Base-by-base conservation (phyloP, 2,888 invertebrate genomes). In the Kryphioiulus occultus region DNA sequence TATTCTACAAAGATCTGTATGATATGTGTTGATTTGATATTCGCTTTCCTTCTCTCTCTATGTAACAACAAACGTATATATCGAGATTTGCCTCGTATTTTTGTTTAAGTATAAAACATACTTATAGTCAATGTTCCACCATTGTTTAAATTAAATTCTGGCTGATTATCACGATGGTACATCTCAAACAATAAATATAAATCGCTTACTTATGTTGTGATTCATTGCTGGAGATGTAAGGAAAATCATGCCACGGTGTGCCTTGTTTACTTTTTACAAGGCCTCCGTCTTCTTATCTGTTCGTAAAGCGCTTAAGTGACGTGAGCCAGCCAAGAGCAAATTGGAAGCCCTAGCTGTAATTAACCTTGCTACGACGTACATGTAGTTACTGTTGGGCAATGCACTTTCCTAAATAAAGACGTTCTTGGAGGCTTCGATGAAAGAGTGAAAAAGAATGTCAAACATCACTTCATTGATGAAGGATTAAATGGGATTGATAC, bases 401-500 rank as follows among this genome's bases (percentile, higher is more conserved):
- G 26, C 26, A 10, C 68, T 68, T 53, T 53, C 53, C 53, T n/a
- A 53, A 68, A 68, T 68, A 68, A 68, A 68, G 68, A 68, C n/a
- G 68, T 68, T 68, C 10, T 26, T 68, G 26, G 10, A 22, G 26
- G 12, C 22, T 26, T 59, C n/a, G 59, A n/a, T 59, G 59, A 59
- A 59, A 59, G 59, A 59, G 59, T 59, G 68, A 68, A 68, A 68
- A 68, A 26, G 68, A 68, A 68, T 68, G 68, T 68, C 68, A 68
- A 68, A 68, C 68, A 68, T 68, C 68, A 68, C 68, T 68, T 68
- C 68, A 22, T 68, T 26, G 68, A 68, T 68, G 22, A 68, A 68
- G 68, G 68, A 68, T 68, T 68, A 68, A 68, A 68, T 26, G 68
- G 68, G 68, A 68, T 68, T 68, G 68, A 68, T 68, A 68, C 68